Evolutionary conservation across 64 coral and sea anemone species (phyloP), one percentile per base, ranked within the genome.

Genomic region (Montipora sp.): DNA sequence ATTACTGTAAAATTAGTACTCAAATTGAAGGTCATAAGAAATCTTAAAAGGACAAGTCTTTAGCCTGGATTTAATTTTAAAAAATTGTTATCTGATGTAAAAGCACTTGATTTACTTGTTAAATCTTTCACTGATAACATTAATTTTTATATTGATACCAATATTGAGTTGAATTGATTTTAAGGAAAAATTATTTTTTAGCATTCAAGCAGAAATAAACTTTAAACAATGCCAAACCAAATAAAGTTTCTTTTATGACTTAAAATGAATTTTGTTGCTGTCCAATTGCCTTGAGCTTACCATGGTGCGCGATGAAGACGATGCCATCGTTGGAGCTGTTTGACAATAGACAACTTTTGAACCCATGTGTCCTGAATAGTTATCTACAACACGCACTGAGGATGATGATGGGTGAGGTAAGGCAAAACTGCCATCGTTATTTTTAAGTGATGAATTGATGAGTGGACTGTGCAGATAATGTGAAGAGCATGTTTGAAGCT

Each of bases 321-420:
- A 85, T 10, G 82, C 82, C 82, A 85, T 85, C 14, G 82, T 43
- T 70, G 82, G 82, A 20, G 47, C 43, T 51, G 82, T 85, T 72
- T 85, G 82, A 49, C 82, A 85, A 24, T 85, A 85, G 22, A 85
- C 82, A 72, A 85, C 82, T 85, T 63, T 85, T 71, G 82, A 85
- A 21, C 66, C 66, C 22, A 47, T 63, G 47, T 71, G 65, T 4
- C 82, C 65, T 13, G 82, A 4, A 44, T 72, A 65, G 45, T 72
- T 70, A 85, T 50, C 71, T 85, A 61, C 82, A 71, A 45, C 18
- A 71, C 44, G 63, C n/a, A 46, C 18, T 8, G 53, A 11, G 48
- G 47, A 2, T 49, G 65, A 72, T 72, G 82, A 85, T 46, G 61
- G 5, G 0, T 47, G 63, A 50, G 82, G 45, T 47, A 71, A 71